phyloP scores from a whole-genome alignment of 2,888 invertebrate species.

The Teleiodes luculella region DNA sequence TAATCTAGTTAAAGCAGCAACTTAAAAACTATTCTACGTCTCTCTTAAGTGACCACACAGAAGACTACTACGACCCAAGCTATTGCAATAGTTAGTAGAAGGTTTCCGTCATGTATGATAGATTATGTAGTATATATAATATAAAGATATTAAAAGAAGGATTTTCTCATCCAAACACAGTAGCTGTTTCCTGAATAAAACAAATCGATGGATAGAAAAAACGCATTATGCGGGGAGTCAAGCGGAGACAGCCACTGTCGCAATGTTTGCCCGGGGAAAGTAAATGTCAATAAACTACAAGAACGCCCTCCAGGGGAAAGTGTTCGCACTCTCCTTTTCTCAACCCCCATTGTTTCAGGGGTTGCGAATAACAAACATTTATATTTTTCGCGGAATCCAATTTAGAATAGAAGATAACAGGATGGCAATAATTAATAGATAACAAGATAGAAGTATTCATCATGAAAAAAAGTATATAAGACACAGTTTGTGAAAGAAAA shows the following conservation, averaged over 20 bases:
- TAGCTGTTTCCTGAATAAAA: background rate
- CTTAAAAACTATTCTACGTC: background rate
- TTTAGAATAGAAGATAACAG: background rate
- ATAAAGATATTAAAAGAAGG: too few species aligned
- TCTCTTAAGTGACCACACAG: background rate
- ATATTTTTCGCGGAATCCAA: conserved; percentile 4
- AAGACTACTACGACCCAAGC: too few species aligned
- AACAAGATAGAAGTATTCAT: too few species aligned
- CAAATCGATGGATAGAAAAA: background rate
- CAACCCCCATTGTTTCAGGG: conserved; percentile 47
- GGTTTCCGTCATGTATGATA: too few species aligned
- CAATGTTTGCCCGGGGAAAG: conserved; percentile 69
- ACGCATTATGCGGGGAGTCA: conserved; percentile 37
- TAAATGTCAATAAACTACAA: conserved; percentile 76
- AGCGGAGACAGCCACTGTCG: conserved; percentile 53
- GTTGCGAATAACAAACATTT: conserved; percentile 35
- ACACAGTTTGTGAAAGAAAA: too few species aligned
- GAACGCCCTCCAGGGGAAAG: conserved; percentile 56
- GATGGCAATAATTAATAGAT: too few species aligned
- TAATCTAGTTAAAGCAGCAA: background rate
- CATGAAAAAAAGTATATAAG: too few species aligned
- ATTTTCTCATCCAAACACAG: background rate
- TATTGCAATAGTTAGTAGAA: background rate
- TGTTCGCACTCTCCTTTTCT: conserved; percentile 43
- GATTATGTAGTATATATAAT: too few species aligned